A percentile compares a stretch with the other conserved stretches of the same genome.
phyloP scores from a whole-genome alignment of 2,797 vertebrate species.

The Chromis chromis region DNA sequence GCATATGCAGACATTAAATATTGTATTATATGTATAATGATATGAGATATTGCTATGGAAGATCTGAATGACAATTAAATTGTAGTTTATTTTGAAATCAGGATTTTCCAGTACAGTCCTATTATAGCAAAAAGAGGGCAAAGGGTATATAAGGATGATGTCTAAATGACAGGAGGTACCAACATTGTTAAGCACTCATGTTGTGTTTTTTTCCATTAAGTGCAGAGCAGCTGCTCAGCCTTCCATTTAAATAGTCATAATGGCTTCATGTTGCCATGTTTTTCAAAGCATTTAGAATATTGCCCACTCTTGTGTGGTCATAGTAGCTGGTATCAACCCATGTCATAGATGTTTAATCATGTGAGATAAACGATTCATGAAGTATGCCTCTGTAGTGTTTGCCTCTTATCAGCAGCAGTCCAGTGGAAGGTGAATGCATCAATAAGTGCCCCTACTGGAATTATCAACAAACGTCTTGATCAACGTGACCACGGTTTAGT shows the following conservation, averaged over 20 bases:
- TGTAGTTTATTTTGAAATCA: no score
- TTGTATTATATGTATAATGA: background rate
- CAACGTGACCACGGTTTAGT: no score
- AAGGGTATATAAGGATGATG: no score
- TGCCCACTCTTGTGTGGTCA: background rate
- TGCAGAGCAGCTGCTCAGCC: background rate
- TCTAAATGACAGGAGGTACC: background rate
- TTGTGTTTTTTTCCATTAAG: background rate
- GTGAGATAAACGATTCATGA: background rate
- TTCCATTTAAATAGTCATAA: background rate
- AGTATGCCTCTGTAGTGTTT: background rate
- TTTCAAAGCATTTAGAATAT: background rate
- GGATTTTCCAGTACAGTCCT: no score
- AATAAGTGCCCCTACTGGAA: background rate
- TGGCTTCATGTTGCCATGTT: background rate
- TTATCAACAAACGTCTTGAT: background rate
- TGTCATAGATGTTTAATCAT: background rate
- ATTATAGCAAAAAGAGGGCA: no score
- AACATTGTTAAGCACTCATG: no score
- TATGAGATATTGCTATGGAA: background rate
- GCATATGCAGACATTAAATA: no score
- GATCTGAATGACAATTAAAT: background rate
- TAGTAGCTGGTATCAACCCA: background rate
- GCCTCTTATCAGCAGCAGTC: background rate
- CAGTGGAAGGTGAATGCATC: background rate